Conservation (phyloP, 2,797 vertebrate species). For the Liparis tanakae region DNA sequence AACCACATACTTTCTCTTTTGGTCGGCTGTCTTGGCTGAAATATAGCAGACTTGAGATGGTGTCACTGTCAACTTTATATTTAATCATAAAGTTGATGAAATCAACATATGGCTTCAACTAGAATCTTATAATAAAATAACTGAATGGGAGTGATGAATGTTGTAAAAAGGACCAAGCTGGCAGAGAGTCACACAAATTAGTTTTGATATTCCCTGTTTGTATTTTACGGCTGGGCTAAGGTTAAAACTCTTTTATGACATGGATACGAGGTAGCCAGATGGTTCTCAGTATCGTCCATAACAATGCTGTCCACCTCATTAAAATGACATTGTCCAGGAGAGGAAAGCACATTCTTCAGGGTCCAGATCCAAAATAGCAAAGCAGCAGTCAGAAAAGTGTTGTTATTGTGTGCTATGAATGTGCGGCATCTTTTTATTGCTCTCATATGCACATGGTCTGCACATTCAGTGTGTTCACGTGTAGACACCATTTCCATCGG, state of each 20-base stretch:
- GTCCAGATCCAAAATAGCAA: conserved; percentile 52
- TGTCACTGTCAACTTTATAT: conserved; percentile 45
- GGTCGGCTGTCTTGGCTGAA: conserved; percentile 35
- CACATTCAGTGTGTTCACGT: conserved; percentile 17
- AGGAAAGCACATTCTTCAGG: conserved; percentile 57
- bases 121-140: conserved; percentile 36
- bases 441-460: conserved; percentile 18
- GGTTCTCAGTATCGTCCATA: conserved; percentile 61
- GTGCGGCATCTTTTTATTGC: conserved; percentile 22
- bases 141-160: conserved; percentile 30
- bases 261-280: conserved; percentile 69
- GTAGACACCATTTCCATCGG: conserved; percentile 17
- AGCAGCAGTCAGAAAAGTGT: conserved; percentile 34
- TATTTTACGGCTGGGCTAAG: conserved; percentile 67
- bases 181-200: conserved; percentile 54
- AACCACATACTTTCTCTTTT: conserved; percentile 23
- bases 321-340: conserved; percentile 70
- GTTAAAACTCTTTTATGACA: conserved; percentile 68
- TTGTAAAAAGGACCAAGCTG: conserved; percentile 57
- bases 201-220: conserved; percentile 67
- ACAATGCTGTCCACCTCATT: conserved; percentile 69
- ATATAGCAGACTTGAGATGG: conserved; percentile 29
- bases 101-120: conserved; percentile 41
- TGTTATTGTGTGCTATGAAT: conserved; percentile 32
- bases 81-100: conserved; percentile 45